phyloP scores from a whole-genome alignment of 2,888 invertebrate species.

The Pediacus dermestoides region DNA sequence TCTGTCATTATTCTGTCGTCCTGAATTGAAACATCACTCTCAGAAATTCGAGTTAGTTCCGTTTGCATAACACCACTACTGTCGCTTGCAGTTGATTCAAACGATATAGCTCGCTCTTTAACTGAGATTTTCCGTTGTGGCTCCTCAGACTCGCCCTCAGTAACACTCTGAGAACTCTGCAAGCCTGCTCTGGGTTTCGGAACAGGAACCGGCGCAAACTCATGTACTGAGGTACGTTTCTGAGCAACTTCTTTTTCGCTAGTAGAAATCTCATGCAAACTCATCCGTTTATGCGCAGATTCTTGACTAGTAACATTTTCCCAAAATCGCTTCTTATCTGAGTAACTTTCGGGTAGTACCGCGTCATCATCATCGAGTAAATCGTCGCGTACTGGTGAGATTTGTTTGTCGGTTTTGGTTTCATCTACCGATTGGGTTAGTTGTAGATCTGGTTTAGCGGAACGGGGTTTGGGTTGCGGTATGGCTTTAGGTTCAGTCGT shows the following conservation, averaged over 20 bases:
- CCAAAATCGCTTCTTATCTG: conserved; percentile 54
- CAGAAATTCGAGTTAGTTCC: conserved; percentile 25
- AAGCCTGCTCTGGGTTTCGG: conserved; percentile 48
- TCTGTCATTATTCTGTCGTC: conserved; percentile 39
- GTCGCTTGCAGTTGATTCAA: conserved; percentile 29
- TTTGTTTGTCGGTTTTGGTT: conserved; percentile 32
- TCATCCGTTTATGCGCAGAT: conserved; percentile 39
- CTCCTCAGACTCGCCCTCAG: conserved; percentile 22
- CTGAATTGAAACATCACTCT: conserved; percentile 20
- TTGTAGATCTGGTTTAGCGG: conserved; percentile 34
- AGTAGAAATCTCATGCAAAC: conserved; percentile 35
- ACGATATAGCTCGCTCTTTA: conserved; percentile 25
- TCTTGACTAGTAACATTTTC: conserved; percentile 47
- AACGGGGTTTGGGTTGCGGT: conserved; percentile 54
- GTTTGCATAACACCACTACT: conserved; percentile 24
- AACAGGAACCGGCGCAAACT: conserved; percentile 40
- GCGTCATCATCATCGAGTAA: conserved; percentile 35
- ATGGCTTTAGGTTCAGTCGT: conserved; percentile 43
- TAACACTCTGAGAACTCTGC: conserved; percentile 35
- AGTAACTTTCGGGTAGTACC: conserved; percentile 47
- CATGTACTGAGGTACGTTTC: conserved; percentile 45
- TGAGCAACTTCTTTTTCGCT: conserved; percentile 33
- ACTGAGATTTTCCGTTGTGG: conserved; percentile 15
- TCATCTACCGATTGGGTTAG: conserved; percentile 21
- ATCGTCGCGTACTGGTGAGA: conserved; percentile 42